Conservation (phyloP, 2,113 vertebrate species). For the Cnemophilus loriae region DNA sequence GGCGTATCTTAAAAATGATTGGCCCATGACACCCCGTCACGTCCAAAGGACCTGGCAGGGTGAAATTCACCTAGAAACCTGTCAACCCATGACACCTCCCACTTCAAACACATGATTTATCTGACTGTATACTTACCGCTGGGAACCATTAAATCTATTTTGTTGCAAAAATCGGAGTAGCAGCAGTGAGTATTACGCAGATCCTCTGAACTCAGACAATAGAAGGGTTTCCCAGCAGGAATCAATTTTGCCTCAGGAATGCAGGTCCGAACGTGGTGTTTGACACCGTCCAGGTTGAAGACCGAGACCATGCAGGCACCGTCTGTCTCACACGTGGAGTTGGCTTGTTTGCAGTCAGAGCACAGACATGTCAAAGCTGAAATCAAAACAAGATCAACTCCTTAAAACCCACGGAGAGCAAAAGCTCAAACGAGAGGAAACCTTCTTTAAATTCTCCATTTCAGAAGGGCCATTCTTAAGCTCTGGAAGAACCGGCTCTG, state of each 20-base stretch:
- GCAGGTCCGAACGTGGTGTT: conserved; percentile 88
- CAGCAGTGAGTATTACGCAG: conserved; percentile 95
- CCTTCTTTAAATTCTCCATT: background rate
- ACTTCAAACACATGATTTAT: background rate
- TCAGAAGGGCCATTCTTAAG: background rate
- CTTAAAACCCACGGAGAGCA: background rate
- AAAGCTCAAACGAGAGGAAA: background rate
- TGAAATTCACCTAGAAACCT: too few relatives aligned
- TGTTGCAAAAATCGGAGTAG: conserved; percentile 95
- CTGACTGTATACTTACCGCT: conserved; percentile 75
- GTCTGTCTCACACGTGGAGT: conserved; percentile 92
- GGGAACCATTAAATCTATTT: conserved; percentile 86
- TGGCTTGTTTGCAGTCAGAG: conserved; percentile 86
- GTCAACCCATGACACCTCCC: too few relatives aligned
- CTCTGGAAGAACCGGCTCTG: background rate
- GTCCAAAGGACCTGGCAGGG: too few relatives aligned
- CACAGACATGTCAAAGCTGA: conserved; percentile 88
- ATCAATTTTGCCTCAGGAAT: conserved; percentile 82
- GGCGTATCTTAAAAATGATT: too few relatives aligned
- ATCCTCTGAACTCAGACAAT: conserved; percentile 89
- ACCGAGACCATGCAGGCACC: conserved; percentile 96
- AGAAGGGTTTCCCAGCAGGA: conserved; percentile 92
- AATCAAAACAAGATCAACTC: background rate
- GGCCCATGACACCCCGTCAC: too few relatives aligned
- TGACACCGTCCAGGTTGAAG: conserved; percentile 79